These are phyloP conservation scores for Tetraneura akinire DNA, from an alignment of 1,140 invertebrate genomes.

Conservation along the genomic window DNA sequence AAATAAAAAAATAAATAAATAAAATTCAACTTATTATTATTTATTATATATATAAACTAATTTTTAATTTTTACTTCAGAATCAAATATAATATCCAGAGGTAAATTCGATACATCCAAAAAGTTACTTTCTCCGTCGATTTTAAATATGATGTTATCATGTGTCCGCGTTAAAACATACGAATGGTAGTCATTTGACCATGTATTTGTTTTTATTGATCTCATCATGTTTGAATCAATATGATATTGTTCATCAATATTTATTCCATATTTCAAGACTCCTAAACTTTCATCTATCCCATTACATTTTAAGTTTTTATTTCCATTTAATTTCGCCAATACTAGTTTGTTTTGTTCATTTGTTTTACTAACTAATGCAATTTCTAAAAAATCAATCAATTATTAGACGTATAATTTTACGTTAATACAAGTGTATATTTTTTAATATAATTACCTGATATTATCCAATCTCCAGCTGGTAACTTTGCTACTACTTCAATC, in stretches of 20 bases:
- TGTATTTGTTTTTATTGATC: background rate
- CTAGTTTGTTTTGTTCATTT: conserved; percentile 26
- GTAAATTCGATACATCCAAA: background rate
- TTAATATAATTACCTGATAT: conserved; percentile 74
- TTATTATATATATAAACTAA: background rate
- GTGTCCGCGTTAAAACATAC: background rate
- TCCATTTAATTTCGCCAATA: conserved; percentile 11
- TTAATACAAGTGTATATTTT: no score
- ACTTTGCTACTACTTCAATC: conserved; percentile 69
- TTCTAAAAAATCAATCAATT: background rate
- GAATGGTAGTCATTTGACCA: conserved; percentile 31
- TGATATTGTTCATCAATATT: conserved; percentile 39
- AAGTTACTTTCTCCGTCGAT: conserved; percentile 17
- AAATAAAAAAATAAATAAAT: conserved; percentile 30
- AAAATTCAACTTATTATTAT: background rate
- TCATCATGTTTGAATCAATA: background rate
- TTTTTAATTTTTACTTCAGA: conserved; percentile 25
- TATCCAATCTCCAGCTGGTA: conserved; percentile 74
- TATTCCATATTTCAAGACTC: conserved; percentile 30
- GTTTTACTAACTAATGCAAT: conserved; percentile 29
- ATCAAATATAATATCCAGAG: conserved; percentile 6
- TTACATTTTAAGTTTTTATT: conserved; percentile 22
- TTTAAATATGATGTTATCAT: conserved; percentile 6
- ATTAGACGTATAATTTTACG: background rate
- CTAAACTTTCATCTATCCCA: background rate